These are phyloP conservation scores for Gymnothorax javanicus DNA, from an alignment of 2,797 vertebrate genomes.

Conservation along the genomic window DNA sequence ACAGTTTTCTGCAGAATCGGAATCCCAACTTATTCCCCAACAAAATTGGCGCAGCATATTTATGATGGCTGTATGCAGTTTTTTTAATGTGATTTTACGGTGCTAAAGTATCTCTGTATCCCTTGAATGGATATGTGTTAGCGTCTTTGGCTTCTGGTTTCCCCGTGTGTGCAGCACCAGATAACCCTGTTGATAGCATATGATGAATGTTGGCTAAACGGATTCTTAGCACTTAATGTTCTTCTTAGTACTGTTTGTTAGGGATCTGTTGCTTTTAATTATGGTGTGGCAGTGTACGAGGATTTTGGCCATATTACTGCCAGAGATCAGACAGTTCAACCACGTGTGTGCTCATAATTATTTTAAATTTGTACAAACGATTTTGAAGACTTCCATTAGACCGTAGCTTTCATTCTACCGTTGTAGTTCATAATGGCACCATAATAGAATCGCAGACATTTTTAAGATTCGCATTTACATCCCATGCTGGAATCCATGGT, in stretches of 20 bases:
- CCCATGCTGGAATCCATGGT: constrained; percentile 79
- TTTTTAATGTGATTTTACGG: background rate
- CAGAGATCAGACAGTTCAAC: constrained; percentile 56
- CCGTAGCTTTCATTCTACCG: constrained; percentile 44
- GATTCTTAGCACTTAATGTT: background rate
- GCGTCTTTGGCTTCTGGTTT: background rate
- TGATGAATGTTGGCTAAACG: background rate
- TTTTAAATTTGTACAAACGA: constrained; percentile 21
- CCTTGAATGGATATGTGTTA: constrained; percentile 14
- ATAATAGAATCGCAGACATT: constrained; percentile 37
- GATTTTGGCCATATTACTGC: constrained; percentile 40
- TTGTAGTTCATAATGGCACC: constrained; percentile 40
- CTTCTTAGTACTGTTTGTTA: constrained; percentile 7
- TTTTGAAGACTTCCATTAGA: constrained; percentile 7
- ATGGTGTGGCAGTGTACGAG: constrained; percentile 49
- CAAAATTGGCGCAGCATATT: constrained; percentile 12
- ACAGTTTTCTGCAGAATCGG: constrained; percentile 17
- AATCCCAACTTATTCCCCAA: constrained; percentile 34
- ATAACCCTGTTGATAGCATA: background rate
- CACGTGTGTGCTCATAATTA: constrained; percentile 59
- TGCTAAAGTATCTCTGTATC: background rate
- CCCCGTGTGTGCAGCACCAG: background rate
- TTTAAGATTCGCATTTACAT: constrained; percentile 57
- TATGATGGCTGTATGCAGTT: background rate
- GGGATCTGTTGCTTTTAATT: background rate